Evolutionary conservation across 2,888 invertebrate genomes (phyloP).

Genomic region (Melanostoma scalare): DNA sequence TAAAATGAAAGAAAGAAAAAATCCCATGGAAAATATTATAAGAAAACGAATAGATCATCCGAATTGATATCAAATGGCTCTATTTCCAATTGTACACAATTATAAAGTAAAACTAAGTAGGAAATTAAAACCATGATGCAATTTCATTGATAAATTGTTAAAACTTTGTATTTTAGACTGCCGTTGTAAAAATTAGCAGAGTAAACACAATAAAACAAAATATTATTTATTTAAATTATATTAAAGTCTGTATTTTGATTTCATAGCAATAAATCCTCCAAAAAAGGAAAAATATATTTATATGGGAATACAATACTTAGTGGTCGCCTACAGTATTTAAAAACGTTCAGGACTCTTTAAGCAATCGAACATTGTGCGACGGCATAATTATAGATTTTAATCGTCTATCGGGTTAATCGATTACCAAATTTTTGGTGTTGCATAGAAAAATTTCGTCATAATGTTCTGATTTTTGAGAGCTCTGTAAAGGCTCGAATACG

Average conservation of each 20-base stretch:
- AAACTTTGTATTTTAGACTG: slow-evolving; percentile 66
- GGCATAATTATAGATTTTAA: no score
- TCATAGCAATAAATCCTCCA: no score
- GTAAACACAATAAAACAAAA: slow-evolving; percentile 35
- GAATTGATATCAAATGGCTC: slow-evolving; percentile 51
- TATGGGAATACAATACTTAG: no score
- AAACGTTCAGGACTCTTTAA: no score
- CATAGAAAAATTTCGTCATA: no score
- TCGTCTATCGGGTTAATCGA: no score
- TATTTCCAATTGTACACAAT: slow-evolving; percentile 52
- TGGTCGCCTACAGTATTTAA: no score
- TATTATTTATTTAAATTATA: slow-evolving; percentile 26
- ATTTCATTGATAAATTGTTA: slow-evolving; percentile 47
- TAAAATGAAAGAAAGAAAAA: slow-evolving; percentile 30
- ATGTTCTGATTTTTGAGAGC: no score
- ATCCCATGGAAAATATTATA: slow-evolving; percentile 19
- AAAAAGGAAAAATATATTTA: no score
- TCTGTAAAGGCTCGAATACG: no score
- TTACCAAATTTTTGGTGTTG: no score
- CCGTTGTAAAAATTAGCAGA: slow-evolving; percentile 53
- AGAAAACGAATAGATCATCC: slow-evolving; percentile 9
- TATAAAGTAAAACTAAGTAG: slow-evolving; percentile 50
- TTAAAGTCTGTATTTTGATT: not conserved
- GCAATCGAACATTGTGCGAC: no score
- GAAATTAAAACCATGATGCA: slow-evolving; percentile 53